phyloP scores from a whole-genome alignment of 1,140 invertebrate genomes.

The Olivierus martensii region DNA sequence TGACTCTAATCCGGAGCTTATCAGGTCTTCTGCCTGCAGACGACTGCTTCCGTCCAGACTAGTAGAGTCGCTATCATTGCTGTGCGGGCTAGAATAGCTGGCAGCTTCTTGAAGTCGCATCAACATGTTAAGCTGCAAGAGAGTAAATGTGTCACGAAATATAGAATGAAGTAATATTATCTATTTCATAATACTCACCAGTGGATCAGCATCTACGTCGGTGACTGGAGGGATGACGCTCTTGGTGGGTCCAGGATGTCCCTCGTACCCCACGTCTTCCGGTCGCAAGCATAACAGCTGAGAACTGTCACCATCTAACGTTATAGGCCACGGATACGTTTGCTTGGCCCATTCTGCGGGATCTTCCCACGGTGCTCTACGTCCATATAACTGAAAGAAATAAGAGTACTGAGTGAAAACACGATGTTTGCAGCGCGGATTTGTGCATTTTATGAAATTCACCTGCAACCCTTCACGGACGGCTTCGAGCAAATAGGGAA shows the following conservation, averaged over 20 bases:
- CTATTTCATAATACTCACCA: constrained; percentile 19
- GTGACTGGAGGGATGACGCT: constrained; percentile 11
- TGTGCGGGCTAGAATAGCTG: constrained; percentile 43
- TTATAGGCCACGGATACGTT: constrained; percentile 68
- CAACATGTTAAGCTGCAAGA: constrained; percentile 75
- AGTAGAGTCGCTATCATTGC: no score
- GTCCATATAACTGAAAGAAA: constrained; percentile 38
- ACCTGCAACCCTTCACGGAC: constrained; percentile 74
- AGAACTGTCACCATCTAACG: neutral
- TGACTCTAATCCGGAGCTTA: no score
- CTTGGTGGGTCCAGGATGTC: constrained; percentile 24
- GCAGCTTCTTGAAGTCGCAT: constrained; percentile 87
- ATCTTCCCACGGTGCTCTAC: constrained; percentile 45
- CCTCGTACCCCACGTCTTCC: constrained; percentile 56
- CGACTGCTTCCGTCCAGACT: no score
- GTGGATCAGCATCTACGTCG: constrained; percentile 23
- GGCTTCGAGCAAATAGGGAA: constrained; percentile 85
- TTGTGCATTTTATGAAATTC: neutral
- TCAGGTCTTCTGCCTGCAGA: no score
- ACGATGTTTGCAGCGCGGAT: no score
- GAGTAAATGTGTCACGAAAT: no score
- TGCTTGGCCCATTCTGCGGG: constrained; percentile 75
- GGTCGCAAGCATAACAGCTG: constrained; percentile 40
- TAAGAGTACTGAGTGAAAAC: neutral
- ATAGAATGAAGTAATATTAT: no score